Evolutionary conservation across 1,140 invertebrate genomes (phyloP), one percentile per base, ranked within the genome.

Genomic region (Aphis craccivora): DNA sequence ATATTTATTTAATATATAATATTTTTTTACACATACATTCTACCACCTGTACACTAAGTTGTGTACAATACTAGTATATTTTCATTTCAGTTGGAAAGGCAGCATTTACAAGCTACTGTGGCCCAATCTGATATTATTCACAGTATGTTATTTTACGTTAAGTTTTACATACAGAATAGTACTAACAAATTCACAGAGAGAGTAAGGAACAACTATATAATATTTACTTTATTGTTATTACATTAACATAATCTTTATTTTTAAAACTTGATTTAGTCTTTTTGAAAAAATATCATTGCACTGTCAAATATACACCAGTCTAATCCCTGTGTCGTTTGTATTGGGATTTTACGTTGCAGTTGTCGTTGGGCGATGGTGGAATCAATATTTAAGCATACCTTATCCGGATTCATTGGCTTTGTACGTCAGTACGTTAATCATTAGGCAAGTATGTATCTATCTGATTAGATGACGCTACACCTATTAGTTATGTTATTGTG

Each of bases 291-390:
- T 94, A 37, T 94, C 94, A 9, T 53, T 94, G 23, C 94, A 94
- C 76, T 94, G 94, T 81, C 94, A 94, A 91, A 92, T 91, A 9
- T 94, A 95, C 55, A 94, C 94, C 35, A 94, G 94, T 83, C 90
- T 94, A 84, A 94, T 94, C 91, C 96, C 95, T 94, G 94, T 96
- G 87, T 97, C 97, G 30, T 98, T 98, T 95, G 97, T 99, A 35
- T 96, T 98, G 86, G 98, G 98, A 89, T 99, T 98, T 95, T 96
- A 96, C 94, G 95, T 96, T 11, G 95, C 95, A 14, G 94, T 96
- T 86, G 95, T 96, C 35, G 95, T 96, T 11, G 95, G 95, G 37
- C 93, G 96, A 94, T 96, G 96, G 96, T 96, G 96, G 96, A 95
- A 95, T 83, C 95, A 96, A 93, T 96, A 95, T 93, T 87, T 95